These are phyloP conservation scores for Taurulus bubalis DNA, from an alignment of 2,113 vertebrate species.

Conservation along the genomic window DNA sequence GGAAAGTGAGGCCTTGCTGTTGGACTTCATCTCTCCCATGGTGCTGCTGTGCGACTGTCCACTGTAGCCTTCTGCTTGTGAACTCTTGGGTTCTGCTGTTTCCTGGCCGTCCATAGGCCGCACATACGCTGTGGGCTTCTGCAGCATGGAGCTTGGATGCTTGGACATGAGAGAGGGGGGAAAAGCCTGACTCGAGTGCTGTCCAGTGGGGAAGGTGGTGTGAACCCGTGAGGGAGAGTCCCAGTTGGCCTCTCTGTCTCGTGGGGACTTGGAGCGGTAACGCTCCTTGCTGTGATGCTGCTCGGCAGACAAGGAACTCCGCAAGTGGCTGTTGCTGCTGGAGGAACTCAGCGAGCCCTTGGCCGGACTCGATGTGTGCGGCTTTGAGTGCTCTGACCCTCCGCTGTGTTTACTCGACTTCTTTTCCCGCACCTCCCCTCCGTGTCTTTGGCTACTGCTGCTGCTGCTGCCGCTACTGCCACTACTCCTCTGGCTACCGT, in stretches of 20 bases:
- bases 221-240: slow-evolving; percentile 95
- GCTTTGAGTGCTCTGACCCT: slow-evolving; percentile 91
- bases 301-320: slow-evolving; percentile 87
- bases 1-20: slow-evolving; percentile 93
- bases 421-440: slow-evolving; percentile 88
- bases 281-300: slow-evolving; percentile 95
- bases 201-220: slow-evolving; percentile 89
- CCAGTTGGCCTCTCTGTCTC: slow-evolving; percentile 94
- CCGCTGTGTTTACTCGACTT: slow-evolving; percentile 93
- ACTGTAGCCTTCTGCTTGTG: slow-evolving; percentile 91
- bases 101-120: slow-evolving; percentile 99
- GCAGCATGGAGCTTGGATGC: slow-evolving; percentile 93
- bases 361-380: slow-evolving; percentile 91
- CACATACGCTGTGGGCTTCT: slow-evolving; percentile 98
- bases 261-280: slow-evolving; percentile 94
- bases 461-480: slow-evolving; percentile 76
- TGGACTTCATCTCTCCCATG: slow-evolving; percentile 93
- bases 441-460: slow-evolving; percentile 88
- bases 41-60: slow-evolving; percentile 88
- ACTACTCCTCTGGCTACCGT: slow-evolving; percentile 83
- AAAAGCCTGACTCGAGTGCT: slow-evolving; percentile 93
- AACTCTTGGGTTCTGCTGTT: slow-evolving; percentile 92
- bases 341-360: slow-evolving; percentile 90
- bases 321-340: slow-evolving; percentile 83
- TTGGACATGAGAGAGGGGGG: slow-evolving; percentile 97